These are phyloP conservation scores for Pseudomyrmex sp. DNA, from an alignment of 1,140 invertebrate genomes.

Conservation along the genomic window DNA sequence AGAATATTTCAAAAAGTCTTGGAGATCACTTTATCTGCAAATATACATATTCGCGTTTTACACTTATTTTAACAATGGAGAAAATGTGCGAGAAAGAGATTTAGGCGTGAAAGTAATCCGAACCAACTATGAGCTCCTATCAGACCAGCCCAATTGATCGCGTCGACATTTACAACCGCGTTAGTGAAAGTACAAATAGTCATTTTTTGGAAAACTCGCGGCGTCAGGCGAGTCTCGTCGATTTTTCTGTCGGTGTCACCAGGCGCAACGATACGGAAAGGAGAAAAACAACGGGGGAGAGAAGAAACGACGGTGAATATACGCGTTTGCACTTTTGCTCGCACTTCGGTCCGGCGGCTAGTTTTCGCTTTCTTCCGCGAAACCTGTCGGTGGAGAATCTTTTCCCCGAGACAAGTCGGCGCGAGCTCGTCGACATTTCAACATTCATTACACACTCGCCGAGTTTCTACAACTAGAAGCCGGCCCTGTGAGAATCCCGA, in stretches of 20 bases:
- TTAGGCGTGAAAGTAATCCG: background rate
- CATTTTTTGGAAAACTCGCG: conserved; percentile 19
- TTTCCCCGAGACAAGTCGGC: conserved; percentile 32
- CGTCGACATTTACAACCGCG: background rate
- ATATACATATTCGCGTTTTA: too few relatives aligned
- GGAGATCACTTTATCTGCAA: background rate
- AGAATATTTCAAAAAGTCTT: background rate
- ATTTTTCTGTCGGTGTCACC: background rate
- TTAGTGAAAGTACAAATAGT: conserved; percentile 31
- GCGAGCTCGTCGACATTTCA: conserved; percentile 30
- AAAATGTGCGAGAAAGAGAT: background rate
- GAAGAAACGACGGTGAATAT: background rate
- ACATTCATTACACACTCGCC: background rate
- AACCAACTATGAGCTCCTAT: background rate
- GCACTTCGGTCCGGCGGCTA: background rate
- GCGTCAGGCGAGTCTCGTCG: background rate
- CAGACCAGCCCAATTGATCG: background rate
- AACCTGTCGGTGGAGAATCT: conserved; percentile 52
- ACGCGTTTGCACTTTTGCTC: conserved; percentile 25
- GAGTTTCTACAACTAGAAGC: conserved; percentile 15
- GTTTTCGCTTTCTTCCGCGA: conserved; percentile 43
- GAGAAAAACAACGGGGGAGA: background rate
- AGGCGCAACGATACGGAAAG: background rate
- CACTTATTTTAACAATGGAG: background rate
- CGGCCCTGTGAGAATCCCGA: background rate